Conservation (phyloP, 2,113 vertebrate species). For the Puntigrus tetrazona region DNA sequence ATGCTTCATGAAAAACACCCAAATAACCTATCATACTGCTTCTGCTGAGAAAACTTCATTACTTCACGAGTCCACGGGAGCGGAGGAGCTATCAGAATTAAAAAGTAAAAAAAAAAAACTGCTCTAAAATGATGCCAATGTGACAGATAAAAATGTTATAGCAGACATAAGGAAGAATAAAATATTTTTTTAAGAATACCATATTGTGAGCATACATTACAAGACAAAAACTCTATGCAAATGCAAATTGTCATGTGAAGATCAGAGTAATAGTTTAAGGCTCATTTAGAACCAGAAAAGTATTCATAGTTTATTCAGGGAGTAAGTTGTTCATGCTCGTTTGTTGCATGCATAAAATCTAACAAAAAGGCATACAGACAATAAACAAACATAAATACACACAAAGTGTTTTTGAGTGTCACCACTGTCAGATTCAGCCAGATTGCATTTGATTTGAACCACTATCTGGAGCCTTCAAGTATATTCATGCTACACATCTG, state of each 20-base stretch:
- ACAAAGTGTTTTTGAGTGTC: not conserved
- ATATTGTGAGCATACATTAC: not conserved
- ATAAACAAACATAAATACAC: not conserved
- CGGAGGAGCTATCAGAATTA: no score
- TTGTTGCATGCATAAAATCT: not conserved
- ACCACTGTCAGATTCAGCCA: not conserved
- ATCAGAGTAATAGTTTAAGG: not conserved
- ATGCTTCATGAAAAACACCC: not conserved
- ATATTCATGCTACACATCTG: not conserved
- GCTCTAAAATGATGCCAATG: not conserved
- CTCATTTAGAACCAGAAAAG: not conserved
- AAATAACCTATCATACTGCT: not conserved
- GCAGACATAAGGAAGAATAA: no score
- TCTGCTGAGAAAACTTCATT: not conserved
- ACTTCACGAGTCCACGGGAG: not conserved
- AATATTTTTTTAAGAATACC: not conserved
- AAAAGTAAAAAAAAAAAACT: not conserved
- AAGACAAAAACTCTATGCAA: not conserved
- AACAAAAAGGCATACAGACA: no score
- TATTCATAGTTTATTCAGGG: not conserved
- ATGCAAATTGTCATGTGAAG: not conserved
- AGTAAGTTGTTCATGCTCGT: not conserved
- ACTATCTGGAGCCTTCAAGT: not conserved
- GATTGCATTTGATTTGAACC: not conserved
- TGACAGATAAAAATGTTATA: not conserved